These are phyloP conservation scores for Arvicanthis niloticus DNA, from an alignment of 2,113 vertebrate species.

Conservation along the genomic window DNA sequence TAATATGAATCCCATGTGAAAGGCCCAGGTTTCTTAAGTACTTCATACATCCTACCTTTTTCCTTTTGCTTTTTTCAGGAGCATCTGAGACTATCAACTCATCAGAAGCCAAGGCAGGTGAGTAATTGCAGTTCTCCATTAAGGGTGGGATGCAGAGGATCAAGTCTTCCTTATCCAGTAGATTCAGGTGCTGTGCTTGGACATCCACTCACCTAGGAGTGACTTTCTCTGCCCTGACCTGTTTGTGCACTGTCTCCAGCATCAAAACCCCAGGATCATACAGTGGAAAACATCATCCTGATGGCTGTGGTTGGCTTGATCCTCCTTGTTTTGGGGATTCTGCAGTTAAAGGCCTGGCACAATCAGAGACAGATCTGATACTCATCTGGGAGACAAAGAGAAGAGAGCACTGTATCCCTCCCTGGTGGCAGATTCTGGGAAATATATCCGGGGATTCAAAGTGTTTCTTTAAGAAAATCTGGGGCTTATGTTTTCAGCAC, in stretches of 20 bases:
- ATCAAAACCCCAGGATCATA: accelerated
- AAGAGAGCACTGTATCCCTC: neutral
- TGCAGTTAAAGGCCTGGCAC: neutral
- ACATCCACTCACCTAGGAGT: neutral
- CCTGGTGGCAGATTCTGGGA: neutral
- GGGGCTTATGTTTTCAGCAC: neutral
- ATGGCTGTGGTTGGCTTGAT: neutral
- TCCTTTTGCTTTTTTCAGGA: neutral
- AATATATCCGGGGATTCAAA: neutral
- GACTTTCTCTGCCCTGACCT: neutral
- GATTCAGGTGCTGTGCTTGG: accelerated
- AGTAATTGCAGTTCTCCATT: neutral
- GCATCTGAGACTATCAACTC: neutral
- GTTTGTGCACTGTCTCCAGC: neutral
- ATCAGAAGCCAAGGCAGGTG: neutral
- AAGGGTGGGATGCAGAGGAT: too few relatives aligned
- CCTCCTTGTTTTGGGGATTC: neutral
- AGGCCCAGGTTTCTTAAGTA: neutral
- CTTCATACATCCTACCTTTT: neutral
- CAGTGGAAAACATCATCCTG: neutral
- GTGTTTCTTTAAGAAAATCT: neutral
- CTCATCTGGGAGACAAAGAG: neutral
- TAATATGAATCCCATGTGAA: too few relatives aligned
- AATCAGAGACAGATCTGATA: neutral
- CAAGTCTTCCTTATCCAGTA: too few relatives aligned